Evolutionary conservation across 30 jellyfish, hydroid and myxozoan species (phyloP).

Genomic region (Aurelia aurita): DNA sequence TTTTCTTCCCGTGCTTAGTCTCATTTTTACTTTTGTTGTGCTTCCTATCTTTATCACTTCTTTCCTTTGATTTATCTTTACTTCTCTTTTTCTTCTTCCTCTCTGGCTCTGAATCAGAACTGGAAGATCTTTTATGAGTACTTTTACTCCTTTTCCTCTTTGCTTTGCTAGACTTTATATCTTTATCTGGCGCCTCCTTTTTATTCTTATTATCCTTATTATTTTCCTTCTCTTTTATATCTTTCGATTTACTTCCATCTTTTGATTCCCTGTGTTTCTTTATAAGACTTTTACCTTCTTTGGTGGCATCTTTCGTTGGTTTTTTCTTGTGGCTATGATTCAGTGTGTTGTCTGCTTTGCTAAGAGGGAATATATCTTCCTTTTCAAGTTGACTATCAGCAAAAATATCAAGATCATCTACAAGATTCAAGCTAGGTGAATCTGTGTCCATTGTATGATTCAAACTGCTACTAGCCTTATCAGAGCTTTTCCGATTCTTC

Average conservation of each 20-base stretch:
- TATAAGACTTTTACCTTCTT: no score
- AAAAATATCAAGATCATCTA: constrained; percentile 15
- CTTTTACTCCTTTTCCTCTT: constrained; percentile 43
- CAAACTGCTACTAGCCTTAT: background rate
- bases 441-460: background rate
- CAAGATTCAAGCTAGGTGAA: background rate
- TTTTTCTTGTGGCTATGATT: background rate
- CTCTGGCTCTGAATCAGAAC: constrained; percentile 57
- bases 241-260: no score
- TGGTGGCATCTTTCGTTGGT: background rate
- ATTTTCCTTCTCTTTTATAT: no score
- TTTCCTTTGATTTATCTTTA: constrained; percentile 35
- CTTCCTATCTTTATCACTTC: background rate
- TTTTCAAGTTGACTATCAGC: background rate
- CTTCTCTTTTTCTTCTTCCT: constrained; percentile 22
- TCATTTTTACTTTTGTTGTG: background rate
- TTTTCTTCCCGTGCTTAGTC: constrained; percentile 11
- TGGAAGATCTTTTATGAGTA: constrained; percentile 43
- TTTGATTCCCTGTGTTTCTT: background rate
- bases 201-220: background rate
- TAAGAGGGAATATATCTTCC: constrained; percentile 27
- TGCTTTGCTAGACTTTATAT: constrained; percentile 13
- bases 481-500: background rate
- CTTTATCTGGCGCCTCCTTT: background rate
- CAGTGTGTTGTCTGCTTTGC: background rate